Conservation (phyloP, 2,113 vertebrate genomes). For the Jacana jacana region DNA sequence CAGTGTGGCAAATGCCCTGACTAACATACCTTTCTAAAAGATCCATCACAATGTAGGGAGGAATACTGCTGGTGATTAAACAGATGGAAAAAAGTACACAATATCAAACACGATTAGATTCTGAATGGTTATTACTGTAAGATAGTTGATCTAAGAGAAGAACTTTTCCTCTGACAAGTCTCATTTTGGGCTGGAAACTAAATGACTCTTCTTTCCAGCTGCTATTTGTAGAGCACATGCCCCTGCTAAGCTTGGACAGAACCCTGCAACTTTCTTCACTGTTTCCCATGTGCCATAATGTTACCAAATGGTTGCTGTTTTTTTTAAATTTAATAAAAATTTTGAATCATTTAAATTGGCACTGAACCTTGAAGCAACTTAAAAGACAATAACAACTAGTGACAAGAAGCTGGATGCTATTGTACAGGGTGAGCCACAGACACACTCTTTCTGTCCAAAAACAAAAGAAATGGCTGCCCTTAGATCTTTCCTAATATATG, state of each 20-base stretch:
- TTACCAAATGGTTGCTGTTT: fast-evolving
- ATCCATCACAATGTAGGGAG: neutral
- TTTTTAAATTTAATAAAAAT: neutral
- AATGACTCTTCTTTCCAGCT: neutral
- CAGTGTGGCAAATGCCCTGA: neutral
- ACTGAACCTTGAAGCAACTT: neutral
- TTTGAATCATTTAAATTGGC: neutral
- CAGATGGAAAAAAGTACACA: neutral
- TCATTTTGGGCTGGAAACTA: neutral
- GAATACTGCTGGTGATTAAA: neutral
- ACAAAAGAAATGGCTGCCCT: neutral
- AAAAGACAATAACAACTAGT: neutral
- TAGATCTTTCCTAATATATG: neutral
- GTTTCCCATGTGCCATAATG: neutral
- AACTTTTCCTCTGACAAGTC: neutral
- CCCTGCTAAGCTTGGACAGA: neutral
- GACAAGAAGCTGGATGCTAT: neutral
- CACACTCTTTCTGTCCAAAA: neutral
- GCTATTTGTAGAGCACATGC: neutral
- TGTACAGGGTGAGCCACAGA: neutral
- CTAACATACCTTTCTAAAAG: neutral
- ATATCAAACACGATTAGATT: neutral
- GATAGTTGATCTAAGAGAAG: neutral
- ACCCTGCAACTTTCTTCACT: neutral
- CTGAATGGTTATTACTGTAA: neutral